Conservation (phyloP, 2,888 invertebrate genomes). For the Caenorhabditis sulstoni region DNA sequence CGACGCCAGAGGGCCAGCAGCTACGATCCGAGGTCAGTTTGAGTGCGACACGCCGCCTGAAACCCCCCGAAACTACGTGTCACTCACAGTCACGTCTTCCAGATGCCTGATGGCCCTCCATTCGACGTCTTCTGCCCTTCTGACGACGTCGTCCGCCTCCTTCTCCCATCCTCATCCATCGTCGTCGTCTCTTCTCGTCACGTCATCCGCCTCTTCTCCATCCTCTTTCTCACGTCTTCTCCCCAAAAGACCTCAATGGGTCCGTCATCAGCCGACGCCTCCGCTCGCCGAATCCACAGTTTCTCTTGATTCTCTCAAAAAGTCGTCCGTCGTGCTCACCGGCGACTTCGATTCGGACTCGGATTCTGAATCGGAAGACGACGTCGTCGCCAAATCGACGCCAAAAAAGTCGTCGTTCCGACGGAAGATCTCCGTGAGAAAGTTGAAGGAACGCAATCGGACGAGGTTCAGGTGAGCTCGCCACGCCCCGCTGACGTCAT, state of each 20-base stretch:
- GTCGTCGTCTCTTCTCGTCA: constrained; percentile 7
- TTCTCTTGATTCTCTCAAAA: constrained; percentile 22
- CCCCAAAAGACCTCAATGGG: constrained; percentile 48
- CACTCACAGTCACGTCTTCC: background rate
- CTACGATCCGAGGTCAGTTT: constrained; percentile 54
- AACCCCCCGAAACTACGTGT: no score
- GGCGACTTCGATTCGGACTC: constrained; percentile 19
- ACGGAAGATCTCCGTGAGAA: constrained; percentile 2
- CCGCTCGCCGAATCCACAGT: constrained; percentile 29
- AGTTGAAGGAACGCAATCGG: constrained; percentile 24
- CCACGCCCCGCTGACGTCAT: background rate
- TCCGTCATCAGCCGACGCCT: constrained; percentile 26
- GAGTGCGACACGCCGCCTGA: no score
- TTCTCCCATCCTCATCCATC: constrained; percentile 13
- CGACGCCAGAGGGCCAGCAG: constrained; percentile 47
- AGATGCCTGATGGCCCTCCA: constrained; percentile 48
- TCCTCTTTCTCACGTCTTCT: constrained; percentile 48
- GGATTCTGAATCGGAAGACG: constrained; percentile 11
- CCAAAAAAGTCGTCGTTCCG: no score
- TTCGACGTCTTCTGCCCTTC: constrained; percentile 10
- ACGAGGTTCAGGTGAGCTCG: constrained; percentile 21
- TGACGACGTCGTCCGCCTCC: constrained; percentile 12
- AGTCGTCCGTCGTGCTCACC: constrained; percentile 10
- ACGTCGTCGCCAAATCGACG: no score
- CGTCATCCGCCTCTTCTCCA: background rate